Evolutionary conservation across 2,797 vertebrate species (phyloP), one percentile per base, ranked within the genome.

Genomic region (Macrochelys suwanniensis): DNA sequence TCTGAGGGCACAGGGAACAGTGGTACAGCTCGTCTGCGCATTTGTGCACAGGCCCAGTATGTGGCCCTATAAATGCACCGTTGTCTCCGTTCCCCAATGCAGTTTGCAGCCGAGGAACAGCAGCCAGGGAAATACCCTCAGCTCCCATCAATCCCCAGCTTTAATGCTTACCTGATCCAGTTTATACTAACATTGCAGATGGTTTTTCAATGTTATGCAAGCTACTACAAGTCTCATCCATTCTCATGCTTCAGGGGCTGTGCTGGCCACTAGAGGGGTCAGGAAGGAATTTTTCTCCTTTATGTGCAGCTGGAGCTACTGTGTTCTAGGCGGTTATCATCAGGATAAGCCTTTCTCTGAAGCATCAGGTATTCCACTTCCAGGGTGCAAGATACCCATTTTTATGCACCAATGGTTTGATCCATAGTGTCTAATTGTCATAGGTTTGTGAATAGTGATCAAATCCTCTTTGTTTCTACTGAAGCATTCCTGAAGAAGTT

Each of bases 21-120:
- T 26, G 68, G 28, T 3, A 2, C 4, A 8, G 51, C 2, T 26
- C 0, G 0, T 31, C 1, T 1, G 13, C 26, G 85, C 4, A 0
- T 79, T 49, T 61, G 21, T 80, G 80, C 61, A 21, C 45, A 2
- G 85, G 3, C 53, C 25, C 53, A 19, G 37, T 37, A 11, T 71
- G 65, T 8, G 4, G 11, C 59, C 51, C 17, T 57, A 51, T 5
- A 85, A 85, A 57, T 23, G 57, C 59, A 37, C 57, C 54, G 2
- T 71, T 68, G 31, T 23, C 37, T 49, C 13, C 49, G 1, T 42
- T 59, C 4, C 87, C 51, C 33, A 4, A 7, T 71, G 51, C 77
- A 76, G 45, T 54, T 33, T 16, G 78, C 33, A 79, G 86, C 1
- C 4, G 50, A 54, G 45, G 83, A 92, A 84, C 68, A 49, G 74